phyloP scores from a whole-genome alignment of 2,888 invertebrate genomes.

The Aricia artaxerxes region DNA sequence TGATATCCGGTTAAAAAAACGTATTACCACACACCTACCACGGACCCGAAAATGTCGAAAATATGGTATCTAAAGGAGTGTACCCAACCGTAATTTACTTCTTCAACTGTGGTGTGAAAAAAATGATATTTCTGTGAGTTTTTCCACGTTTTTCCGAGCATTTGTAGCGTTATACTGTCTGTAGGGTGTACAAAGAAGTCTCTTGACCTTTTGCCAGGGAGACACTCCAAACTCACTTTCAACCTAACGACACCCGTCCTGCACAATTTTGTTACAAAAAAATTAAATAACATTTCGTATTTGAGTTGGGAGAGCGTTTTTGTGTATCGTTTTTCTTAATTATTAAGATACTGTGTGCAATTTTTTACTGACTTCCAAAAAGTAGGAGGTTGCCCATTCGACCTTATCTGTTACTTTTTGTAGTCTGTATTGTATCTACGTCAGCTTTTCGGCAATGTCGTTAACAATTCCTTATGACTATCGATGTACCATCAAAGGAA shows the following conservation, averaged over 20 bases:
- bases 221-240: constrained; percentile 27
- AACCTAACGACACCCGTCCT: constrained; percentile 19
- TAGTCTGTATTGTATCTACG: too few relatives aligned
- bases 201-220: constrained; percentile 26
- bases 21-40: not conserved
- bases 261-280: constrained; percentile 1
- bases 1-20: too few relatives aligned
- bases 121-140: not conserved
- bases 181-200: constrained; percentile 16
- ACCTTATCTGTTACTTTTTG: too few relatives aligned
- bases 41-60: not conserved
- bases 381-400: too few relatives aligned
- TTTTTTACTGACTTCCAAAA: too few relatives aligned
- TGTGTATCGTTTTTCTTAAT: not conserved
- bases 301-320: not conserved
- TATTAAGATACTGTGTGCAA: not conserved
- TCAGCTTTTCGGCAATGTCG: too few relatives aligned
- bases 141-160: not conserved
- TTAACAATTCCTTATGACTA: too few relatives aligned
- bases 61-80: not conserved
- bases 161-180: not conserved
- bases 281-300: constrained; percentile 1
- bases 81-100: not conserved
- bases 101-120: not conserved
- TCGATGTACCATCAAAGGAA: too few relatives aligned